Evolutionary conservation across 2,797 vertebrate species (phyloP), one percentile per base, ranked within the genome.

Genomic region (Sebastes variabilis): DNA sequence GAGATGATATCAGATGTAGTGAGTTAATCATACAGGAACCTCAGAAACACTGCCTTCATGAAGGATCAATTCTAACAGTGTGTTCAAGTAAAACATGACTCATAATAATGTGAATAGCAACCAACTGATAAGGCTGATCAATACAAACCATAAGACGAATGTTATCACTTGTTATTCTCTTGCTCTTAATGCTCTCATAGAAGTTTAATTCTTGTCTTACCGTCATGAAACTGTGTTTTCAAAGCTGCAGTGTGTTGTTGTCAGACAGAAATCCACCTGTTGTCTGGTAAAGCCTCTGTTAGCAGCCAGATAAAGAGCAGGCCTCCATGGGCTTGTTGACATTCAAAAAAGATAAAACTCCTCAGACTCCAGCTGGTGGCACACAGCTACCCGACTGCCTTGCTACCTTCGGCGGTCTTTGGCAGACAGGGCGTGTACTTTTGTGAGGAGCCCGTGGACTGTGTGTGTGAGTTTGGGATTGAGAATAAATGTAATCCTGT

Each of bases 401-500:
- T 71, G 83, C 88, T 91, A 88, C 86, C 85, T 75, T 27, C 75
- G 32, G 66, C 12, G 66, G 90, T 86, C 90, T 85, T 30, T 27
- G 84, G 81, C 91, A 94, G 90, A 87, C 84, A 81, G 87, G 49
- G 79, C 0, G 3, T 85, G 75, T 52, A 70, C 73, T 75, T 75
- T 13, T 71, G 72, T 20, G 81, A 76, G 72, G 64, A 59, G 78
- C 27, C 34, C n/a, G 46, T 65, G 77, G 34, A 80, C 66, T 52
- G 80, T 72, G 58, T 82, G 82, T 89, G 84, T 82, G 16, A 80
- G 87, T 88, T 78, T 88, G 86, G 90, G 90, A 93, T 90, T 93
- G 90, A 91, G 81, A 92, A 91, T 92, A 76, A 72, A 84, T 90
- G 71, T 96, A 95, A 94, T 94, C 95, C 94, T 86, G 87, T 94